These are phyloP conservation scores for Thryonomys swinderianus DNA, from an alignment of 2,113 vertebrate genomes.

Conservation along the genomic window DNA sequence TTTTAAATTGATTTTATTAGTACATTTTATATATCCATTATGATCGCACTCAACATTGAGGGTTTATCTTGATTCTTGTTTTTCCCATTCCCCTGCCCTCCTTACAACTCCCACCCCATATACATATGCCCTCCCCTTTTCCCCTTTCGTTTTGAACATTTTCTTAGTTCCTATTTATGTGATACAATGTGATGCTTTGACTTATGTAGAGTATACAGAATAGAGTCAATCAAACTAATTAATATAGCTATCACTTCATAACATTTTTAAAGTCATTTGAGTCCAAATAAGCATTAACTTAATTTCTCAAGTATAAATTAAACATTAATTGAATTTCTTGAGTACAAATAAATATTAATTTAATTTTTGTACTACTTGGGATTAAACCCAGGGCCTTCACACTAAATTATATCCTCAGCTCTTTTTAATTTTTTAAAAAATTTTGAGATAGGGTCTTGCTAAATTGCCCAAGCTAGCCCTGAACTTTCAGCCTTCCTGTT, in stretches of 20 bases:
- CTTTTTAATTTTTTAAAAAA: not conserved
- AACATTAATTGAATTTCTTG: slow-evolving; percentile 48
- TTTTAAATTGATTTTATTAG: too few relatives aligned
- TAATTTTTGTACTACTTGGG: not conserved
- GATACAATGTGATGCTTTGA: not conserved
- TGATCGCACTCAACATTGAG: too few relatives aligned
- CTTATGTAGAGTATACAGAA: not conserved
- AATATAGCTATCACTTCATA: not conserved
- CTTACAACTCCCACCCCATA: too few relatives aligned
- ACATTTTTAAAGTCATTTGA: slow-evolving; percentile 34
- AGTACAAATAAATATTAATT: slow-evolving; percentile 47
- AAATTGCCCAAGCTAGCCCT: not conserved
- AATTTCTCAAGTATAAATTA: slow-evolving; percentile 35
- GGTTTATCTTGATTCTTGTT: too few relatives aligned
- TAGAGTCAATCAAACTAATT: not conserved
- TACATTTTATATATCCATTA: too few relatives aligned
- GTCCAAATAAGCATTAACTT: slow-evolving; percentile 53
- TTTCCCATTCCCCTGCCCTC: too few relatives aligned
- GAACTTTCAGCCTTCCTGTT: not conserved
- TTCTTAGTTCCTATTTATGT: not conserved
- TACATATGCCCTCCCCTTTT: too few relatives aligned
- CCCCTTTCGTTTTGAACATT: too few relatives aligned
- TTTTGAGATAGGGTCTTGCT: not conserved
- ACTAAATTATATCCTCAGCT: not conserved
- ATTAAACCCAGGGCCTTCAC: not conserved